phyloP scores from a whole-genome alignment of 1,140 invertebrate species.

The Galendromus occidentalis region DNA sequence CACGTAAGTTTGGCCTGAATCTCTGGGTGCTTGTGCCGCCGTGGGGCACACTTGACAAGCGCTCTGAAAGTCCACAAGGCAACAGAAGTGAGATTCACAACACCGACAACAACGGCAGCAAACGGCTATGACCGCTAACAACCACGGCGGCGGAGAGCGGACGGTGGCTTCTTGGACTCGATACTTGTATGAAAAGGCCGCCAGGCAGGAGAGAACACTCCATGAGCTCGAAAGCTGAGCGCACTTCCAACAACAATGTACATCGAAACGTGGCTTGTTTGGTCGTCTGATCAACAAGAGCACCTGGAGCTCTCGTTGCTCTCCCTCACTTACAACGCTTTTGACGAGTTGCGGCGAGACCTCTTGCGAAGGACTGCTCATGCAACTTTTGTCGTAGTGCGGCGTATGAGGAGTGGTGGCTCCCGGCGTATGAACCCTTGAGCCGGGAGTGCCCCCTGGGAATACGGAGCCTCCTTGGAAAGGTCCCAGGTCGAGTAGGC shows the following conservation, averaged over 20 bases:
- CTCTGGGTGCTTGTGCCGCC: background rate
- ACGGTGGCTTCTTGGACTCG: too few species aligned
- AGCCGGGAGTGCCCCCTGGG: background rate
- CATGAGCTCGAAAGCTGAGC: too few species aligned
- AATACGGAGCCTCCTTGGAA: background rate
- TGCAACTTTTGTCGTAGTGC: slow-evolving; percentile 10
- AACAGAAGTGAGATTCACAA: too few species aligned
- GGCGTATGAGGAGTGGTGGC: background rate
- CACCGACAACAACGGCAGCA: too few species aligned
- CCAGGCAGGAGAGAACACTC: too few species aligned
- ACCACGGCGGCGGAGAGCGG: too few species aligned
- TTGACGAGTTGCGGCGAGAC: slow-evolving; percentile 6
- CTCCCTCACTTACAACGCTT: background rate
- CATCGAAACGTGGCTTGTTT: too few species aligned
- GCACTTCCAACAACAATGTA: too few species aligned
- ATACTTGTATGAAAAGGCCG: too few species aligned
- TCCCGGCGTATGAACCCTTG: background rate
- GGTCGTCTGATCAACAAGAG: too few species aligned
- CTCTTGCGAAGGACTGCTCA: background rate
- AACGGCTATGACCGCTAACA: too few species aligned
- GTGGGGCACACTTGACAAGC: slow-evolving; percentile 9
- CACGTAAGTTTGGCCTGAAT: too few species aligned
- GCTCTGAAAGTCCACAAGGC: background rate
- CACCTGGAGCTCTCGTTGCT: background rate
- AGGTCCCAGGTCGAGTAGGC: background rate